Base-by-base conservation (phyloP, 35 echinoderm and acorn worm genomes). In the Apostichopus californicus region DNA sequence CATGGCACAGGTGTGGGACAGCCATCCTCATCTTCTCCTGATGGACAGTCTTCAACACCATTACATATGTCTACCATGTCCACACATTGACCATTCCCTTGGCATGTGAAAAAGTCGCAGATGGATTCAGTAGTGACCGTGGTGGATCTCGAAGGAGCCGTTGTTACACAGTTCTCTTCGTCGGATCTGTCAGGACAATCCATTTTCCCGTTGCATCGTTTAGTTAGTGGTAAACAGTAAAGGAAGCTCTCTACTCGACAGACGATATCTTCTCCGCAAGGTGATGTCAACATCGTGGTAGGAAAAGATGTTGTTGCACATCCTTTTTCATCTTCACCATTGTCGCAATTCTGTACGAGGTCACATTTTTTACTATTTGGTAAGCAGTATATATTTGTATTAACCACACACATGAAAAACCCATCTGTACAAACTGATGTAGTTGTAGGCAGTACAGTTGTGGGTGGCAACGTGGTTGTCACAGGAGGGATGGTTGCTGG, bases 151-250 rank as follows among this genome's bases (percentile, higher is more conserved):
- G 20, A 6, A 54, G 86, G 17, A 12, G 17, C 5, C 9, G 15
- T 15, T 5, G 81, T 58, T 25, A 52, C 23, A 73, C 86, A 89
- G 6, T 73, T 6, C 52, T 46, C 57, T 89, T 89, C 86, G 61
- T 89, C 86, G 4, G 68, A 89, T 21, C 21, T 73, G 61, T 89
- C 86, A 34, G 86, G 68, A 72, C 86, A 89, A 89, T 89, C 86
- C 5, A 5, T 53, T 52, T 54, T 64, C 58, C 86, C 86, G 64
- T 89, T 64, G 63, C 86, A 89, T 46, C 21, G 57, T 52, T 89
- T 68, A 21, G 10, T 7, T 15, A 11, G 46, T 7, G 86, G 23
- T 23, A 89, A 22, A 26, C 86, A 89, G 9, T 72, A 72, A 5
- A 68, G 0, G 18, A 58, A 89, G 8, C n/a, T 54, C 6, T 55